phyloP scores from a whole-genome alignment of 2,797 vertebrate genomes.

The Lemur catta region DNA sequence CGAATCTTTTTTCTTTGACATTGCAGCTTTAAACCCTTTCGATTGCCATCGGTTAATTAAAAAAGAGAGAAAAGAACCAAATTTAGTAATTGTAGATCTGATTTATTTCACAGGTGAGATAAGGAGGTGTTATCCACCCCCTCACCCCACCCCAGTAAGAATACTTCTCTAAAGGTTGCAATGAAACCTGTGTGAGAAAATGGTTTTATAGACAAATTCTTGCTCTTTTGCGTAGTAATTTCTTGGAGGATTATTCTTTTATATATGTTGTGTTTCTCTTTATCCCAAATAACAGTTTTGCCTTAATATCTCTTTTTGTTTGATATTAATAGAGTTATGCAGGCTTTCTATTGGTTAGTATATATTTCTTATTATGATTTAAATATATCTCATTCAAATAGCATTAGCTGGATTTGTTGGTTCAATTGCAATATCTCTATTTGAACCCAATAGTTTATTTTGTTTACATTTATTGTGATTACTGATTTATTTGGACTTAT shows the following conservation, averaged over 20 bases:
- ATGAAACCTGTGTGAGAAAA: not conserved
- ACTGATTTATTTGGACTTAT: not conserved
- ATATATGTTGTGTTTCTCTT: not conserved
- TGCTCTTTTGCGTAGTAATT: not conserved
- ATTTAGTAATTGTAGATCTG: not conserved
- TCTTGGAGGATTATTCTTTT: slow-evolving; percentile 4
- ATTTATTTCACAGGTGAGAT: not conserved
- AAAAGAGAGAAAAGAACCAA: not conserved
- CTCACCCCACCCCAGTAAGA: not conserved
- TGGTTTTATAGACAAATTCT: not conserved
- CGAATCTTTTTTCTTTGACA: slow-evolving; percentile 15
- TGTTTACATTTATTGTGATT: not conserved
- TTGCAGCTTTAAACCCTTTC: not conserved
- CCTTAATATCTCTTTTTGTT: not conserved
- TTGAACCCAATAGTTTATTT: not conserved
- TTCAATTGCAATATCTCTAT: not conserved
- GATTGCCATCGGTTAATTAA: not conserved
- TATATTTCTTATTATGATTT: not conserved
- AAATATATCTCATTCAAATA: not conserved
- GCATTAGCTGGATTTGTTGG: not conserved
- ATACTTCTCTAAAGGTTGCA: not conserved
- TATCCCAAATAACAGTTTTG: not conserved
- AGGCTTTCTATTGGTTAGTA: not conserved
- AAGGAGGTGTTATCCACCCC: not conserved
- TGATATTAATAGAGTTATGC: not conserved